These are phyloP conservation scores for Crocodylus rhombifer DNA, from an alignment of 2,797 vertebrate species.

Conservation along the genomic window DNA sequence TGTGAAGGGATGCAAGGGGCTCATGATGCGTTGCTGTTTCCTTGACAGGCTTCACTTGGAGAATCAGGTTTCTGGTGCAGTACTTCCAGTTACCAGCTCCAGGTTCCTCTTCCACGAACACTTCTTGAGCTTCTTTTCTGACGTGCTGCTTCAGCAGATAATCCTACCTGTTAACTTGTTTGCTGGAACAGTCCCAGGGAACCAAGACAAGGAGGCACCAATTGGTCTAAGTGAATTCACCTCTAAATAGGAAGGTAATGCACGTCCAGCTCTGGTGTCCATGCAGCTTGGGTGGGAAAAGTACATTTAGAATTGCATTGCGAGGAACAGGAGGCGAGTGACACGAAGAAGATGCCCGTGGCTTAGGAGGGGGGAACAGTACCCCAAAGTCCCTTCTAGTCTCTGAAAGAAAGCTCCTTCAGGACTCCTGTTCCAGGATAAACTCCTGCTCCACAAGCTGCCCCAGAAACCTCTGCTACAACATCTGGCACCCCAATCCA, in stretches of 20 bases:
- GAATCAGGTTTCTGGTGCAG: not conserved
- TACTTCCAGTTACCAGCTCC: not conserved
- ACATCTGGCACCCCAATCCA: constrained; percentile 33
- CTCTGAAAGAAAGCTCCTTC: not conserved
- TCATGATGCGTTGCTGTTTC: too few species aligned
- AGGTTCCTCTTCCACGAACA: not conserved
- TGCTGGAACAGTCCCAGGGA: constrained; percentile 41
- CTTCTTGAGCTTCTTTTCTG: constrained; percentile 6
- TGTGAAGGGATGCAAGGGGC: too few species aligned
- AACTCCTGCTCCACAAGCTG: not conserved
- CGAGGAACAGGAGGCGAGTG: not conserved
- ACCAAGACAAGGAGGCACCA: constrained; percentile 36
- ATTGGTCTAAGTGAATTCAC: constrained; percentile 22
- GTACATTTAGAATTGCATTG: not conserved
- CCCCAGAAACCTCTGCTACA: not conserved
- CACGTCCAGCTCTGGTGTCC: not conserved
- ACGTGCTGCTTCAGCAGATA: constrained; percentile 11
- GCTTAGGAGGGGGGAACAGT: not conserved
- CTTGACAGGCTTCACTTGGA: not conserved
- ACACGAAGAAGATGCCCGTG: not conserved
- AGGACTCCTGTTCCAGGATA: not conserved
- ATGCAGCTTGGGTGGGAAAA: not conserved
- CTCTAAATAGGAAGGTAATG: constrained; percentile 25
- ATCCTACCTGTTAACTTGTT: constrained; percentile 50
- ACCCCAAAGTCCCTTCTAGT: not conserved